Conservation (phyloP, 2,113 vertebrate genomes). For the Sapajus apella region DNA sequence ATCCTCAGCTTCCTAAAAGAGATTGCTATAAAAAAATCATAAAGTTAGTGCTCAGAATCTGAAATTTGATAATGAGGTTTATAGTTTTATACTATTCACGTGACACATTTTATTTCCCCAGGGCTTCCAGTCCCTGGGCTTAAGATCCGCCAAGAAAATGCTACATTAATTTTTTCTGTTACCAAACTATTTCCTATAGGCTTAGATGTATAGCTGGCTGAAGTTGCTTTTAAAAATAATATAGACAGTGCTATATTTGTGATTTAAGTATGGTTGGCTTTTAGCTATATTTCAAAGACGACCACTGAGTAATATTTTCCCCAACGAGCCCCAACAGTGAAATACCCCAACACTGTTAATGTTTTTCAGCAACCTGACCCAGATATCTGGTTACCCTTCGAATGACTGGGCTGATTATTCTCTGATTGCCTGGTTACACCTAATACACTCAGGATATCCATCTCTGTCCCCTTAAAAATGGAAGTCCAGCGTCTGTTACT, state of each 20-base stretch:
- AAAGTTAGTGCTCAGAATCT: not conserved
- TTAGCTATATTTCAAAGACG: conserved; percentile 10
- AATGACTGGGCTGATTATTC: not conserved
- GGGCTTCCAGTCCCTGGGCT: not conserved
- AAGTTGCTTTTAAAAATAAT: not conserved
- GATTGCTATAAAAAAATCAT: conserved; percentile 14
- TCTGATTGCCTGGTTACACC: not conserved
- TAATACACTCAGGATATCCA: not conserved
- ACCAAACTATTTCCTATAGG: not conserved
- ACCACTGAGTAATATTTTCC: not conserved
- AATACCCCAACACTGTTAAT: not conserved
- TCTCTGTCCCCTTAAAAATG: not conserved
- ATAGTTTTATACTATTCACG: not conserved
- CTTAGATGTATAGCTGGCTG: not conserved
- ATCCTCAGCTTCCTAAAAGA: not conserved
- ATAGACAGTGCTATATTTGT: not conserved
- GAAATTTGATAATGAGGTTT: conserved; percentile 13
- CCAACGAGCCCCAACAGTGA: not conserved
- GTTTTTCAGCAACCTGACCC: not conserved
- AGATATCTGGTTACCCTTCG: not conserved
- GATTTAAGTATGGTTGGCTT: not conserved
- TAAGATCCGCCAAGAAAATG: not conserved
- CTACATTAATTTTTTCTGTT: not conserved
- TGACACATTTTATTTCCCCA: not conserved
- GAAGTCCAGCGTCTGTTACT: not conserved